phyloP scores from a whole-genome alignment of 2,888 invertebrate species.

The Drosophila flavopinicola region DNA sequence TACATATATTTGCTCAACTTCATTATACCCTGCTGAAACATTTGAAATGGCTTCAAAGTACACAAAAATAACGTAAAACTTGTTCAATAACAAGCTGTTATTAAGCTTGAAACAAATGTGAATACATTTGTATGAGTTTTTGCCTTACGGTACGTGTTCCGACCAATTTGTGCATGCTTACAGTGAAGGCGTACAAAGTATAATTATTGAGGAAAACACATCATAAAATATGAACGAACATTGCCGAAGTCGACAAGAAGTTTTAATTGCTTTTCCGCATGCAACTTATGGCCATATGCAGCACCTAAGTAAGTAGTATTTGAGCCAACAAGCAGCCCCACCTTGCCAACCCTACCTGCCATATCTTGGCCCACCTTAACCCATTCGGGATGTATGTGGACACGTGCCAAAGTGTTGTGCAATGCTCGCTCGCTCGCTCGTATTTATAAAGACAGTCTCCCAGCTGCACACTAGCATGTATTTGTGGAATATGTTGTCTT shows the following conservation, averaged over 20 bases:
- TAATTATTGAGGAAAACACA: conserved; percentile 55
- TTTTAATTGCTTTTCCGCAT: conserved; percentile 76
- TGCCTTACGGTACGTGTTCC: no score
- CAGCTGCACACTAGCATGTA: conserved; percentile 40
- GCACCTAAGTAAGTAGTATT: conserved; percentile 32
- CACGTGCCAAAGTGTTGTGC: conserved; percentile 41
- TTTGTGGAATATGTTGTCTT: conserved; percentile 53
- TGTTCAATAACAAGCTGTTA: no score
- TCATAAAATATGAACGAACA: conserved; percentile 74
- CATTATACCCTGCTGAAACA: no score
- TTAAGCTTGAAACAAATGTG: no score
- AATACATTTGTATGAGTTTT: background rate
- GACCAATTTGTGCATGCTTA: background rate
- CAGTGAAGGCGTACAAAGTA: conserved; percentile 8
- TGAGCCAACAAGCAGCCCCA: background rate
- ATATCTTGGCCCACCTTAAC: background rate
- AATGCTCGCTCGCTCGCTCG: conserved; percentile 12
- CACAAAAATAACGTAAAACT: no score
- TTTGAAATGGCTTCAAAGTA: no score
- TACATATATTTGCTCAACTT: no score
- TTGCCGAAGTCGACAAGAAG: conserved; percentile 68
- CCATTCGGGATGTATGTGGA: background rate
- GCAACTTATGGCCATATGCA: conserved; percentile 55
- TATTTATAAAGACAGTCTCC: conserved; percentile 28
- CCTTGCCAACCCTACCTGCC: no score